Evolutionary conservation across 2,888 invertebrate species (phyloP).

Genomic region (Altica lythri): DNA sequence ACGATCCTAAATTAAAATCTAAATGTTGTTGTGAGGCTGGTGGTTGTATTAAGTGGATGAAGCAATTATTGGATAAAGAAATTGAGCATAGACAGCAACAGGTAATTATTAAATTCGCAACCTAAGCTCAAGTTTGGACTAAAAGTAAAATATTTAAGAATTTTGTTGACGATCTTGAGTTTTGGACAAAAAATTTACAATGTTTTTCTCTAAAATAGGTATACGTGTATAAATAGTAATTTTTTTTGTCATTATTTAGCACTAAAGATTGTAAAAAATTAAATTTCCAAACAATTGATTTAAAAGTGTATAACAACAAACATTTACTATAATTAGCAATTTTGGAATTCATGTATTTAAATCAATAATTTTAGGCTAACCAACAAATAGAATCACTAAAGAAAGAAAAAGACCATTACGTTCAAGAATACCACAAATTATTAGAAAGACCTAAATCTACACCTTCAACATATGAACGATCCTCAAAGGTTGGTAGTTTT

Average conservation of each 20-base stretch:
- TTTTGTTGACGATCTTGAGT: no score
- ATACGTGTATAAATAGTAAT: no score
- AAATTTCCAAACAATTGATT: no score
- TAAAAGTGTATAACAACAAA: no score
- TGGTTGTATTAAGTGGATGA: slow-evolving; percentile 44
- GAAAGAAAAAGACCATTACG: slow-evolving; percentile 60
- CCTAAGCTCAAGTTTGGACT: no score
- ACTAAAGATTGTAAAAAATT: no score
- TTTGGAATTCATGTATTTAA: background rate
- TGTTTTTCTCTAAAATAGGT: no score
- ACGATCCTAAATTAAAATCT: slow-evolving; percentile 19
- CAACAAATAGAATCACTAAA: slow-evolving; percentile 43
- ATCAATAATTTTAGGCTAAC: slow-evolving; percentile 36
- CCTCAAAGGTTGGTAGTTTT: slow-evolving; percentile 48
- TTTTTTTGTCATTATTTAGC: no score
- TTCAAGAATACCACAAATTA: slow-evolving; percentile 58
- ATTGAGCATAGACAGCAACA: slow-evolving; percentile 43
- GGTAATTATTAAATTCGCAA: no score
- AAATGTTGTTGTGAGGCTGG: slow-evolving; percentile 45
- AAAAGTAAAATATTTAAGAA: no score
- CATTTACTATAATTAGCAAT: no score
- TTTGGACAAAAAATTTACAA: no score
- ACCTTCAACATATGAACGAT: slow-evolving; percentile 41
- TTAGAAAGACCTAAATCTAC: slow-evolving; percentile 53
- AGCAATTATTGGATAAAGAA: slow-evolving; percentile 46